Evolutionary conservation across 2,113 vertebrate genomes (phyloP).

Genomic region (Bubo bubo): DNA sequence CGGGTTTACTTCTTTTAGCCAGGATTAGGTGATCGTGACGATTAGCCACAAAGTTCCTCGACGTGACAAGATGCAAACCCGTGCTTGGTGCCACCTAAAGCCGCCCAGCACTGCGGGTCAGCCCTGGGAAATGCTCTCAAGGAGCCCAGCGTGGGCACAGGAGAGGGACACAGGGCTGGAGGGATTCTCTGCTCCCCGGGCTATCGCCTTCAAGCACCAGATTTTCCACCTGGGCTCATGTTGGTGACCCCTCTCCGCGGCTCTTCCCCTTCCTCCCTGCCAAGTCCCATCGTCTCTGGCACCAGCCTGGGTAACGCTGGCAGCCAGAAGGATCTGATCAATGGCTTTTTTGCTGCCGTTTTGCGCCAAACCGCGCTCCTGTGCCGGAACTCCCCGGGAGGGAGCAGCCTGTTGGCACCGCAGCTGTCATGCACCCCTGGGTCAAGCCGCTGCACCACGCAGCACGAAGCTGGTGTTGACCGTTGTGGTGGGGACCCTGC

Average conservation of each 20-base stretch:
- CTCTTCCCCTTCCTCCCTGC: not conserved
- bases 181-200: not conserved
- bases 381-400: no score
- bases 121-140: not conserved
- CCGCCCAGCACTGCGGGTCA: not conserved
- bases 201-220: accelerated
- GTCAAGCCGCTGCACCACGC: no score
- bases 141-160: accelerated
- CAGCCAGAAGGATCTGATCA: accelerated
- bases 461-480: accelerated
- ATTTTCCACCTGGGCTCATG: no score
- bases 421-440: not conserved
- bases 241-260: not conserved
- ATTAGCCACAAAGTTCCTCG: not conserved
- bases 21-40: not conserved
- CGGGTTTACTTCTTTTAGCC: not conserved
- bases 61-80: not conserved
- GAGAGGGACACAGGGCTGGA: not conserved
- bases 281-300: not conserved
- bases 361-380: accelerated
- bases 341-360: accelerated
- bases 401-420: not conserved
- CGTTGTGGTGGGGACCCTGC: not conserved
- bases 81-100: not conserved
- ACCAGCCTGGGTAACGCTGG: not conserved